Base-by-base conservation (phyloP, 2,888 invertebrate genomes). In the Lagria hirta region DNA sequence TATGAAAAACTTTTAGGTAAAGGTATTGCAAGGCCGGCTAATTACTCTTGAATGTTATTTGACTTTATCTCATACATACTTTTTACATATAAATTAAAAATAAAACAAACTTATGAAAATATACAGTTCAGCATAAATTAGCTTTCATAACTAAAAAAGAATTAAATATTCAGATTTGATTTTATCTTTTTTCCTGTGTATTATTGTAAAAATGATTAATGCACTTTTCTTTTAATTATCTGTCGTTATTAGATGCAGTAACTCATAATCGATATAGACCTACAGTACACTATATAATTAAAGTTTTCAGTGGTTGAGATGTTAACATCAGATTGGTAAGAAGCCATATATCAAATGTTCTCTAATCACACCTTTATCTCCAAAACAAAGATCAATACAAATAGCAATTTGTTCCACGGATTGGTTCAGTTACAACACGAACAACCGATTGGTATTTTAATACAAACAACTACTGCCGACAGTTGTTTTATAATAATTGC, bases 371-470 rank as follows among this genome's bases (percentile, higher is more conserved):
- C 41, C 41, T 41, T 17, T 26, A 40, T 40, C 40, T 40, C 45
- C 45, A 51, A 40, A 52, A 44, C 37, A 45, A 52, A 41, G 44
- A 55, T 51, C 52, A 49, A 55, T 55, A 52, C 48, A 37, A 46
- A 52, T 36, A 37, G 47, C 45, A 51, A 52, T 52, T 54, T 51
- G 45, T 52, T 24, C 18, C 24, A 43, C 24, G 30, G 43, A 35
- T 35, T 13, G 27, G 28, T 28, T 28, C 42, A 38, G 42, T 43
- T 46, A 43, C 36, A 18, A 36, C 27, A 16, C 12, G 13, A 22
- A 14, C 46, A 43, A 43, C 43, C 18, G 43, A 46, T 35, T 20
- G 16, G 34, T 16, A 24, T 43, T 49, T 48, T 40, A 47, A 49
- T 47, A 41, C 42, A 20, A 32, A 32, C 32, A 21, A 21, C 21